Conservation (phyloP, 2,797 vertebrate species). For the Manis pentadactyla region DNA sequence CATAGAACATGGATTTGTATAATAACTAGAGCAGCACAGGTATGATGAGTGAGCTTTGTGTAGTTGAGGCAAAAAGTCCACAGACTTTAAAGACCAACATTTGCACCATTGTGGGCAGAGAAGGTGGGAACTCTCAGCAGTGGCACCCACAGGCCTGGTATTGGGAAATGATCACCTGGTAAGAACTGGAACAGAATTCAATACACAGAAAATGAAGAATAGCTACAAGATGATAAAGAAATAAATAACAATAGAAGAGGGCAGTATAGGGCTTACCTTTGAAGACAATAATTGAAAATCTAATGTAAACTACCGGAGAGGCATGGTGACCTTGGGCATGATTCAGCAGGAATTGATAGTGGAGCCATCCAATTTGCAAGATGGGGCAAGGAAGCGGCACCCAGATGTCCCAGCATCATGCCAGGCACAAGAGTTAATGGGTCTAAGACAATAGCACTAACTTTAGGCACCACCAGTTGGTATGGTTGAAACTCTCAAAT, state of each 20-base stretch:
- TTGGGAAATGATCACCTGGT: neutral
- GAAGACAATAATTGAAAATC: conserved; percentile 30
- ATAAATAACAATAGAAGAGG: neutral
- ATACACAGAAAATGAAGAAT: neutral
- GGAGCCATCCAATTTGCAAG: neutral
- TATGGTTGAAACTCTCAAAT: neutral
- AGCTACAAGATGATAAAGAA: neutral
- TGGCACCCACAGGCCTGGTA: neutral
- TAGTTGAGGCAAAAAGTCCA: neutral
- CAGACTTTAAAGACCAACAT: conserved; percentile 25
- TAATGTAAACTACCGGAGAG: neutral
- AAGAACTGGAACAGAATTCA: neutral
- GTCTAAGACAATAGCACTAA: neutral
- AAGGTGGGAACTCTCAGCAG: neutral
- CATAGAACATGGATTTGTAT: neutral
- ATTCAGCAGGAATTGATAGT: neutral
- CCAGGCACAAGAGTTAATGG: neutral
- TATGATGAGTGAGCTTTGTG: neutral
- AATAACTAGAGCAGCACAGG: neutral
- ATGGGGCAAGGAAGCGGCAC: neutral
- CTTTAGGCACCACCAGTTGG: neutral
- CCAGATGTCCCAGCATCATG: neutral
- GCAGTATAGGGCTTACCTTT: neutral
- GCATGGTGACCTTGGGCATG: neutral
- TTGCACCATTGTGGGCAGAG: neutral